A percentile compares a stretch with the other conserved stretches of the same genome.
phyloP scores from a whole-genome alignment of 2,888 invertebrate genomes.

The Andricus quercusramuli region DNA sequence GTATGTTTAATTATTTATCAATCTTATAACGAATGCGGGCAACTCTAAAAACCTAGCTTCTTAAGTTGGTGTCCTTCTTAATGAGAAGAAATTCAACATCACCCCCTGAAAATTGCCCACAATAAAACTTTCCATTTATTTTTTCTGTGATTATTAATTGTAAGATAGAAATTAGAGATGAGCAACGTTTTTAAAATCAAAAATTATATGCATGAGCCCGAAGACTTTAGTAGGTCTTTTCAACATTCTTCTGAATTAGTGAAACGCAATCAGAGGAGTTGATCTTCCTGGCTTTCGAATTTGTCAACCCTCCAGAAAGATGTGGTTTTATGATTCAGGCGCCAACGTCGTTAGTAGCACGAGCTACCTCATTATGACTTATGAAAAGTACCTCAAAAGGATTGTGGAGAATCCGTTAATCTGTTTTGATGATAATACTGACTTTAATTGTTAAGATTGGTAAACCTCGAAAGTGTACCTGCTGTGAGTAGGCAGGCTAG shows the following conservation, averaged over 20 bases:
- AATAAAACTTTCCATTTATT: no score
- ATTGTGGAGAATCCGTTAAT: conserved; percentile 53
- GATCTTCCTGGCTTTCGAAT: conserved; percentile 3
- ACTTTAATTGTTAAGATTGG: conserved; percentile 69
- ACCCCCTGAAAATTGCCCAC: no score
- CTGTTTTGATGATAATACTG: conserved; percentile 70
- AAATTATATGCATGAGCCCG: no score
- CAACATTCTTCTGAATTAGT: not conserved
- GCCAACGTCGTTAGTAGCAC: not conserved
- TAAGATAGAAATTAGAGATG: no score
- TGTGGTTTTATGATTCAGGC: conserved; percentile 18
- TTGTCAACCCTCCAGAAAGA: conserved; percentile 1
- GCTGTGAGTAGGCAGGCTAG: not conserved
- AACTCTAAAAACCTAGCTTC: no score
- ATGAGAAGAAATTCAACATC: no score
- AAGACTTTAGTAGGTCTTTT: no score
- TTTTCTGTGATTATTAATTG: no score
- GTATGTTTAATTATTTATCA: no score
- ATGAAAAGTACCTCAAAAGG: not conserved
- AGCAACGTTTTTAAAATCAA: no score
- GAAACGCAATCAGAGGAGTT: conserved; percentile 18
- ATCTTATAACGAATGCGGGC: no score
- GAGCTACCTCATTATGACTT: conserved; percentile 44
- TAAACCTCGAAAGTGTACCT: conserved; percentile 10
- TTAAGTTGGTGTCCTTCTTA: no score